These are phyloP conservation scores for Athalia circularis DNA, from an alignment of 2,888 invertebrate species.

Conservation along the genomic window DNA sequence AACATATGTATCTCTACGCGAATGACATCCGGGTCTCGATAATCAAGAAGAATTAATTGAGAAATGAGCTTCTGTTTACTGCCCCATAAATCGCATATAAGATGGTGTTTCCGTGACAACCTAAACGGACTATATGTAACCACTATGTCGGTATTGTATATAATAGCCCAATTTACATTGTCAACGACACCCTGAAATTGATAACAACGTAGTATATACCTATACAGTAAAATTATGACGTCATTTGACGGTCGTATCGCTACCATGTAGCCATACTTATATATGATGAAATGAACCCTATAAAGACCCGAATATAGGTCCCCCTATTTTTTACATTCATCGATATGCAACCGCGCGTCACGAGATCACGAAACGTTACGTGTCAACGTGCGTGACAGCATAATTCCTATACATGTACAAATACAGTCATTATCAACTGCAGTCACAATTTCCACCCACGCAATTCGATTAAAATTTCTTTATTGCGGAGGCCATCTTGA, in stretches of 20 bases:
- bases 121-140: slow-evolving; percentile 5
- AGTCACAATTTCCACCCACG: background rate
- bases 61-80: background rate
- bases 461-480: slow-evolving; percentile 3
- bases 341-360: background rate
- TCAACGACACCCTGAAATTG: slow-evolving; percentile 29
- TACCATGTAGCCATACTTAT: slow-evolving; percentile 4
- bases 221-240: background rate
- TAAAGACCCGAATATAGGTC: background rate
- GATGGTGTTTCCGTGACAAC: slow-evolving; percentile 27
- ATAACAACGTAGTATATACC: background rate
- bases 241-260: background rate
- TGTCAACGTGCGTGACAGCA: background rate
- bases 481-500: background rate
- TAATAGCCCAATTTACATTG: slow-evolving; percentile 26
- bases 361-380: background rate
- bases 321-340: background rate
- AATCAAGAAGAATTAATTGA: background rate
- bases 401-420: background rate
- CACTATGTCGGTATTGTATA: background rate
- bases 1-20: too few relatives aligned
- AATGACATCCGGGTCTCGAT: too few relatives aligned
- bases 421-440: too few relatives aligned
- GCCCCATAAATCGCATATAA: slow-evolving; percentile 10
- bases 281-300: background rate